Evolutionary conservation across 1,140 invertebrate species (phyloP).

Genomic region (Schlechtendalia chinensis): DNA sequence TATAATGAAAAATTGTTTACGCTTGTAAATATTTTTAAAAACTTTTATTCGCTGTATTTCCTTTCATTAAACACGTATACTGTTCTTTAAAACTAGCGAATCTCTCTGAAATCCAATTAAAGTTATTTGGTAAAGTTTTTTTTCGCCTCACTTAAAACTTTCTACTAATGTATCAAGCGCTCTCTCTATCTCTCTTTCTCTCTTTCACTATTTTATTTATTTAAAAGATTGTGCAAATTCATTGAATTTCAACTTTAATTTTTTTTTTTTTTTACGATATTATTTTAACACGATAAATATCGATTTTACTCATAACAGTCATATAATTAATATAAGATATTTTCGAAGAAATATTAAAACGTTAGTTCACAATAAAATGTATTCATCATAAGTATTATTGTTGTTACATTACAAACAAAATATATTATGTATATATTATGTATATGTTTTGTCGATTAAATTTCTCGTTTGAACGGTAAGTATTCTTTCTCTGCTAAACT

Average conservation of each 20-base stretch:
- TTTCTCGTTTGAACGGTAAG: too few species aligned
- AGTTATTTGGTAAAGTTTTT: constrained; percentile 21
- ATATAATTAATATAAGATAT: too few species aligned
- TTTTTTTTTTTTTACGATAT: too few species aligned
- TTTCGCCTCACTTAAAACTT: not conserved
- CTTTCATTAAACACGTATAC: constrained; percentile 13
- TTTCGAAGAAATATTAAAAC: too few species aligned
- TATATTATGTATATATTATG: too few species aligned
- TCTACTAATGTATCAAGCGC: not conserved
- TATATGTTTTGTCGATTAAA: too few species aligned
- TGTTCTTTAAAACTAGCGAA: not conserved
- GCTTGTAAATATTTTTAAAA: constrained; percentile 1
- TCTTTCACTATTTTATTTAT: not conserved
- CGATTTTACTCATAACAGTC: too few species aligned
- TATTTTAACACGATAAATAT: too few species aligned
- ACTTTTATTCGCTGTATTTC: constrained; percentile 9
- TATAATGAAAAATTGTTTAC: constrained; percentile 16
- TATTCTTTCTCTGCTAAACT: too few species aligned
- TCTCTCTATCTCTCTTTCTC: not conserved
- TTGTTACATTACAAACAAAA: too few species aligned
- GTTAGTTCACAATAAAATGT: too few species aligned
- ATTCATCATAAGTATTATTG: too few species aligned
- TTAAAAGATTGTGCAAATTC: not conserved
- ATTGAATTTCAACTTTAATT: not conserved
- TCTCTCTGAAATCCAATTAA: constrained; percentile 27